A percentile compares a stretch with the other conserved stretches of the same genome.
These are phyloP conservation scores for Conistra vaccinii DNA, from an alignment of 2,888 invertebrate genomes.

Conservation along the genomic window DNA sequence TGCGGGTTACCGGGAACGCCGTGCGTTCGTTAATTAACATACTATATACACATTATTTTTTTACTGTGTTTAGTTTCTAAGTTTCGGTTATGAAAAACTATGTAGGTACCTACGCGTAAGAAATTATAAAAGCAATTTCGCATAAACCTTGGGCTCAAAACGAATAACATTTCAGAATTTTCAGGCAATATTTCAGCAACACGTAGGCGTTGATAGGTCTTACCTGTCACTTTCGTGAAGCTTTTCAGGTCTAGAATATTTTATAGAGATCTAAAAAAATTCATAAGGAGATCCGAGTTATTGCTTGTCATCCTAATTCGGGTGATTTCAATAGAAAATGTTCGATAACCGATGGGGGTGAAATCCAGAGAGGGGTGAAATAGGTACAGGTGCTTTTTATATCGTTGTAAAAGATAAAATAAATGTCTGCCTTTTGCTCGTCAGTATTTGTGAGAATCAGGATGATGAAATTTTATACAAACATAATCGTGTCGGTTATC, in stretches of 20 bases:
- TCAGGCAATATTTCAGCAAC: constrained; percentile 21
- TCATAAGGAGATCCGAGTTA: constrained; percentile 30
- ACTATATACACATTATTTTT: too few relatives aligned
- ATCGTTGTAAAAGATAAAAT: not conserved
- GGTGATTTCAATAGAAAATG: constrained; percentile 27
- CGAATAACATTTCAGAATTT: constrained; percentile 5
- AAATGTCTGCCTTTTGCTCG: not conserved
- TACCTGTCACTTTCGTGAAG: constrained; percentile 38
- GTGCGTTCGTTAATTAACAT: too few relatives aligned
- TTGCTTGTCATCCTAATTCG: constrained; percentile 34
- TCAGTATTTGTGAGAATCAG: not conserved
- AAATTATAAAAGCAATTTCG: constrained; percentile 24
- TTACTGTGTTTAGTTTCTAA: not conserved
- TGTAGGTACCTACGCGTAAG: not conserved
- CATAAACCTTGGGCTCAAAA: not conserved
- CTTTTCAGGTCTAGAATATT: constrained; percentile 19
- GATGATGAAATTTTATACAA: not conserved
- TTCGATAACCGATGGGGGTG: constrained; percentile 21
- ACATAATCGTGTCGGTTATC: not conserved
- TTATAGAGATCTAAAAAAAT: constrained; percentile 25
- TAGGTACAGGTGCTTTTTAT: constrained; percentile 31
- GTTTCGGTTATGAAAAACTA: not conserved
- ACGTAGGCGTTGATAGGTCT: not conserved
- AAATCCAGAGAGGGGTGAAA: constrained; percentile 14
- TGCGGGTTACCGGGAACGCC: too few relatives aligned